Base-by-base conservation (phyloP, 2,888 invertebrate genomes). In the Troides aeacus region DNA sequence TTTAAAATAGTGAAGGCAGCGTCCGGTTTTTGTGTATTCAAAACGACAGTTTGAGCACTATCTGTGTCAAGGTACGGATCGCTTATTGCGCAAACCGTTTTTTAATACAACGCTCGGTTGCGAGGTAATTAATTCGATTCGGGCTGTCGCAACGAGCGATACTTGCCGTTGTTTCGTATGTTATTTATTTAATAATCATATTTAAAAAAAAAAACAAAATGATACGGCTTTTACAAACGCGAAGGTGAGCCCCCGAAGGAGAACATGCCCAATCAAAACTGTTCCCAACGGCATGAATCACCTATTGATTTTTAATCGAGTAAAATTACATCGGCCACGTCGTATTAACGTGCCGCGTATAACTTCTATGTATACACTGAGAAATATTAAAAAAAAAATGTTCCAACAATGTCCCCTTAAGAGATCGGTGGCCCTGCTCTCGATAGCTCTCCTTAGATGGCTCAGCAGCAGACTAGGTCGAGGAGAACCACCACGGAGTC, bases 11-110 rank as follows among this genome's bases (percentile, higher is more conserved):
- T 86, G 82, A 85, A 86, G 84, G 85, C 84, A 83, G 88, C 88
- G 91, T 92, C 92, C 90, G 91, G 91, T 92, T 92, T 91, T 92
- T 92, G 90, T 91, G 88, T 91, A 91, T 91, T 91, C 90, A 92
- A 89, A 91, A 91, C 91, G 91, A 90, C 92, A 92, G 87, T 90
- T 90, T 85, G 83, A 84, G 84, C 83, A 80, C 81, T 87, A 92
- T 88, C 87, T 89, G 89, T 92, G 92, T 92, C 92, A 92, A 92
- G 92, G 92, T 92, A 81, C 87, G 86, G 89, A 92, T 92, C 90
- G 90, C 77, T 87, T 86, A 82, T 92, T 92, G 90, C 92, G 91
- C 88, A 92, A 92, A 87, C 83, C 80, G 87, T 89, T 90, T 90
- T 91, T 90, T 90, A 87, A 90, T 90, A 88, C 91, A 83, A 84